phyloP scores from a whole-genome alignment of 2,113 vertebrate genomes.

The Rhea pennata region DNA sequence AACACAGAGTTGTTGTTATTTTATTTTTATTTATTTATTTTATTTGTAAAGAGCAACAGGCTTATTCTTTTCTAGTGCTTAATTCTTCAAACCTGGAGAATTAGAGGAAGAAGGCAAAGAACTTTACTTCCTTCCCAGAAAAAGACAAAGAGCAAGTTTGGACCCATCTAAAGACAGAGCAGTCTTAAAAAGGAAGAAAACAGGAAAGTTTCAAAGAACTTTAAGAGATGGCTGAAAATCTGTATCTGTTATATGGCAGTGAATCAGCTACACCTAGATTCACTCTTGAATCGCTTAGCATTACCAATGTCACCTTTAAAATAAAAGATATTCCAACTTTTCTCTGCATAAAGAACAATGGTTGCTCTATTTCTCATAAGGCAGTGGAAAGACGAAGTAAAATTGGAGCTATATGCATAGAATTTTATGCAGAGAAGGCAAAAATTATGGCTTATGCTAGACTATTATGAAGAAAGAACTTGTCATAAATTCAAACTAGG shows the following conservation, averaged over 20 bases:
- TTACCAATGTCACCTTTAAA: neutral
- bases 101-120: neutral
- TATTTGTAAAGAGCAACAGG: neutral
- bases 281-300: neutral
- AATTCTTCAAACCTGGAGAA: neutral
- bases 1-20: neutral
- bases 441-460: slow-evolving; percentile 67
- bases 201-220: neutral
- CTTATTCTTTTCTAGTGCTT: neutral
- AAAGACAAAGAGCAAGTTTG: neutral
- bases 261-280: neutral
- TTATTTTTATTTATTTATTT: neutral
- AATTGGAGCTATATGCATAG: slow-evolving; percentile 15
- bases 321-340: slow-evolving; percentile 14
- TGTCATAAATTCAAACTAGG: slow-evolving; percentile 72
- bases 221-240: neutral
- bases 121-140: neutral
- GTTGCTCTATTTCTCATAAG: slow-evolving; percentile 27
- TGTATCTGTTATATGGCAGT: neutral
- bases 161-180: neutral
- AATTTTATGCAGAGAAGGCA: slow-evolving; percentile 67
- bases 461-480: slow-evolving; percentile 69
- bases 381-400: slow-evolving; percentile 43
- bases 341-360: slow-evolving; percentile 5
- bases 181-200: too few relatives aligned